Evolutionary conservation across 2,797 vertebrate species (phyloP).

Genomic region (Coluber constrictor): DNA sequence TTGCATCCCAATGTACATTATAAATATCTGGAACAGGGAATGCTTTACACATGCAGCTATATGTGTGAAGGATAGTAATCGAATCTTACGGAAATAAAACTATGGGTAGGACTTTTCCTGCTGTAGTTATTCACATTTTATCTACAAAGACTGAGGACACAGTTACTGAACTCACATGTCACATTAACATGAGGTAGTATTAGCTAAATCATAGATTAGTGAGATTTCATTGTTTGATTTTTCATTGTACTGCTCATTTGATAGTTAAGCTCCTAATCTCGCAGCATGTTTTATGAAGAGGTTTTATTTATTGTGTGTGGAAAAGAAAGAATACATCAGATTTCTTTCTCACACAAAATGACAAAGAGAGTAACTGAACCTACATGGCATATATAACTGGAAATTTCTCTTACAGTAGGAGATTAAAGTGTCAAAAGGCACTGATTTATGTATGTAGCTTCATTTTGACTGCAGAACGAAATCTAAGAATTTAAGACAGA

Average conservation of each 20-base stretch:
- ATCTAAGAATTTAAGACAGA: neutral
- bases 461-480: neutral
- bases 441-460: neutral
- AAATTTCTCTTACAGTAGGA: slow-evolving; percentile 10
- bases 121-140: neutral
- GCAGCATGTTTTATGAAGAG: neutral
- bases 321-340: slow-evolving; percentile 16
- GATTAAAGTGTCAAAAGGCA: neutral
- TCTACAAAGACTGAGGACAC: neutral
- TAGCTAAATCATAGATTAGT: neutral
- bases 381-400: neutral
- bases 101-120: neutral
- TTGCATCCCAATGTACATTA: neutral
- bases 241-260: neutral
- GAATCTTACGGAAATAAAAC: neutral
- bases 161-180: neutral
- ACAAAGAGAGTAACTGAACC: neutral
- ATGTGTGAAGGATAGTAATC: neutral
- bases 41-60: neutral
- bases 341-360: neutral
- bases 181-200: neutral
- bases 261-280: neutral
- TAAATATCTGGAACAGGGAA: neutral
- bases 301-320: neutral
- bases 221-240: neutral